Conservation (phyloP, 1,140 invertebrate species). For the Caligus rogercresseyi region DNA sequence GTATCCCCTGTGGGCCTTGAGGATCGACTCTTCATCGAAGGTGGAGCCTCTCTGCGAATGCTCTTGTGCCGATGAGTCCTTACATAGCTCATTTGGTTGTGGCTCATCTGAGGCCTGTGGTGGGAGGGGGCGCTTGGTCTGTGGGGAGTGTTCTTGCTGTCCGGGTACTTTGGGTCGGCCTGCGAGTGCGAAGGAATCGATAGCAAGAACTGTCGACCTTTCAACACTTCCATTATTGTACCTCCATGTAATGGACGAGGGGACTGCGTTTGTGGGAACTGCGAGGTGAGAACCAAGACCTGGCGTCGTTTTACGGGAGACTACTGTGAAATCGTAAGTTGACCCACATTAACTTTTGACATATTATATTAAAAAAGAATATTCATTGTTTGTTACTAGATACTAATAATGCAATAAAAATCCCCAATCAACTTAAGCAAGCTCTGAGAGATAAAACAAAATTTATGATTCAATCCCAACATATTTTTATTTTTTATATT, state of each 20-base stretch:
- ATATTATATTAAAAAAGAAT: too few species aligned
- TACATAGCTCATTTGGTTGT: conserved; percentile 25
- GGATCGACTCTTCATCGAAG: conserved; percentile 59
- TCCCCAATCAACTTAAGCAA: too few species aligned
- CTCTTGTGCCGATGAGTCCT: conserved; percentile 50
- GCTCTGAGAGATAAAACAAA: too few species aligned
- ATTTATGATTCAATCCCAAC: too few species aligned
- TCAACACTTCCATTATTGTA: conserved; percentile 46
- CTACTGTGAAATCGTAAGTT: conserved; percentile 15
- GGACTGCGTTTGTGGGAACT: conserved; percentile 58
- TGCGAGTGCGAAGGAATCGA: conserved; percentile 53
- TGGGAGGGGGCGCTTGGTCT: conserved; percentile 46
- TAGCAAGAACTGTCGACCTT: conserved; percentile 45
- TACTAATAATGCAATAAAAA: too few species aligned
- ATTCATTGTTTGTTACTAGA: too few species aligned
- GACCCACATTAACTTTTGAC: too few species aligned
- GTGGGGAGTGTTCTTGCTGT: conserved; percentile 72
- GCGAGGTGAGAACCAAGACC: conserved; percentile 43
- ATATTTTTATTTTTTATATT: too few species aligned
- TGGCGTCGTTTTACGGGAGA: neutral
- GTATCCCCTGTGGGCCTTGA: conserved; percentile 76
- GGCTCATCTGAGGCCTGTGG: neutral
- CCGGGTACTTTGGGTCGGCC: conserved; percentile 54
- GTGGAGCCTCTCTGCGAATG: conserved; percentile 81
- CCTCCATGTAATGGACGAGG: conserved; percentile 49